Evolutionary conservation across 1,140 invertebrate genomes (phyloP), one percentile per base, ranked within the genome.

Genomic region (Mizuhopecten yessoensis): DNA sequence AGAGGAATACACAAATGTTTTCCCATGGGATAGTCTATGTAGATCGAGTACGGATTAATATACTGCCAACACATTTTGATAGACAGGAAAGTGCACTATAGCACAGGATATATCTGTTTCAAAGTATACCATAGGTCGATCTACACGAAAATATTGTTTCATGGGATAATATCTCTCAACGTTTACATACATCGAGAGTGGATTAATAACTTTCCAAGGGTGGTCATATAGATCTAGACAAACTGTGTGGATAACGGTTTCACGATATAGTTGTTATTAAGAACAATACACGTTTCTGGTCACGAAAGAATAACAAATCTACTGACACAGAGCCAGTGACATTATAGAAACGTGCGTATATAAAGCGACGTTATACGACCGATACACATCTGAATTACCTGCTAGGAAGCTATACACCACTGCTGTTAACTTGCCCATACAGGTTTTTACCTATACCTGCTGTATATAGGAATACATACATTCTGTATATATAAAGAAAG

Each of bases 311-410:
- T 75, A 75, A 75, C 57, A 75, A 29, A 29, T 17, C n/a, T 75
- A 29, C 23, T 75, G 57, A n/a, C 57, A 5, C 23, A 9, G n/a
- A n/a, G 57, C 57, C 17, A 75, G 57, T 29, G 57, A 75, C 57
- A 75, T 75, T 75, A 29, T 75, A 75, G 57, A 75, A 75, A 75
- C 29, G 23, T n/a, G 57, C 3, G 57, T 29, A 75, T 75, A 75
- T 75, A 75, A 23, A 49, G 36, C 5, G 5, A 39, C 5, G 36
- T 20, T 75, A 75, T 75, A 75, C 9, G 29, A n/a, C 23, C 57
- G 57, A 75, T 75, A 75, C n/a, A 75, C n/a, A 75, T n/a, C n/a
- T 75, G 57, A 75, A 75, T 75, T 75, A 75, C 57, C 57, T 75
- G 57, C 2, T 1, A 9, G 57, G n/a, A 75, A 75, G 57, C 57